phyloP scores from a whole-genome alignment of 2,888 invertebrate species.

The Amblyteles armatorius region DNA sequence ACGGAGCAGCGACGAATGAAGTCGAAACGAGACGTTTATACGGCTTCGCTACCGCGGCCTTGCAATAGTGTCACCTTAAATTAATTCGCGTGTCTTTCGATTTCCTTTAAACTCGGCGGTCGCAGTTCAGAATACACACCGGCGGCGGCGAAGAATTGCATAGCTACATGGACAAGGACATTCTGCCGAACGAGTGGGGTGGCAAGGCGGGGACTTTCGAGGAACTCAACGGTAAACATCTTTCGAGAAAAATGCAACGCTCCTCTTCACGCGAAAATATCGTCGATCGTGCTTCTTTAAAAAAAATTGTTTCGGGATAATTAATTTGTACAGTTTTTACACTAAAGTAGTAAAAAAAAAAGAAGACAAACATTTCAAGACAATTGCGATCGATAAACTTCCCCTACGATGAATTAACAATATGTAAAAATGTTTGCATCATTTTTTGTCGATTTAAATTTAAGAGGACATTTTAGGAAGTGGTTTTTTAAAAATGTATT shows the following conservation, averaged over 20 bases:
- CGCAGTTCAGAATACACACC: conserved; percentile 82
- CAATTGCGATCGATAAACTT: no score
- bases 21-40: no score
- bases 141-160: conserved; percentile 82
- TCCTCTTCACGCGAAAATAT: background rate
- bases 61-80: background rate
- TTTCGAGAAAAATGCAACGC: background rate
- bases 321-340: background rate
- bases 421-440: background rate
- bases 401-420: no score
- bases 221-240: conserved; percentile 78
- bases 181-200: conserved; percentile 85
- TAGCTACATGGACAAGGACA: conserved; percentile 81
- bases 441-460: background rate
- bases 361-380: no score
- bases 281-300: background rate
- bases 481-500: background rate
- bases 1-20: background rate
- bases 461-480: no score
- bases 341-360: background rate
- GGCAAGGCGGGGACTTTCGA: conserved; percentile 82
- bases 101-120: conserved; percentile 28
- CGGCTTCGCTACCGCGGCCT: background rate
- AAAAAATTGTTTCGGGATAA: background rate
- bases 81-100: background rate